Evolutionary conservation across 2,888 invertebrate species (phyloP), one percentile per base, ranked within the genome.

Genomic region (Tortricodes alternella): DNA sequence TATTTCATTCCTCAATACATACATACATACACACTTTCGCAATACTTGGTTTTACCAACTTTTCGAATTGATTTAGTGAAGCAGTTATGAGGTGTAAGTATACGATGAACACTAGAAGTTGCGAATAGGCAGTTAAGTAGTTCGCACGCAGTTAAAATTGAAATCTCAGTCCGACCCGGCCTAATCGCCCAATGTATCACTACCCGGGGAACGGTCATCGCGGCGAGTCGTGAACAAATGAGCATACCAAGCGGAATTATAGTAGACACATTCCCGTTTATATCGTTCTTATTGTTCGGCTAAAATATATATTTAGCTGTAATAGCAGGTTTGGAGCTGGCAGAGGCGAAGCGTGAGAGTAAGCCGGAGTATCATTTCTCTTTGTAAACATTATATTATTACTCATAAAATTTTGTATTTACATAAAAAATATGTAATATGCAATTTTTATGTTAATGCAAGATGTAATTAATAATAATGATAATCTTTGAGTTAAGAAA

Each of bases 291-390:
- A 23, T 46, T 46, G 39, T 53, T 32, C 9, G 18, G n/a, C 18
- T 34, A 34, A 53, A 46, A 53, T 53, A 53, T 32, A n/a, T n/a
- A n/a, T n/a, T n/a, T n/a, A 23, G 34, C 32, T 13, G n/a, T 18
- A 24, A 39, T 46, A 46, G 46, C 23, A 8, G 46, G 3, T 24
- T 9, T 41, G 27, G 27, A 27, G 27, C n/a, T 27, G 27, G 9
- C n/a, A 27, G 8, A 9, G 4, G 9, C 9, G 7, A 23, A 23
- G 2, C 8, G 1, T n/a, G n/a, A n/a, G n/a, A n/a, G n/a, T n/a
- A n/a, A n/a, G n/a, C n/a, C n/a, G n/a, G n/a, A n/a, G n/a, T n/a
- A n/a, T n/a, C n/a, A n/a, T n/a, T n/a, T n/a, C n/a, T n/a, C n/a
- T n/a, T n/a, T n/a, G n/a, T n/a, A n/a, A n/a, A n/a, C n/a, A n/a